phyloP scores from a whole-genome alignment of 2,888 invertebrate species.

The Cephus nigrinus region DNA sequence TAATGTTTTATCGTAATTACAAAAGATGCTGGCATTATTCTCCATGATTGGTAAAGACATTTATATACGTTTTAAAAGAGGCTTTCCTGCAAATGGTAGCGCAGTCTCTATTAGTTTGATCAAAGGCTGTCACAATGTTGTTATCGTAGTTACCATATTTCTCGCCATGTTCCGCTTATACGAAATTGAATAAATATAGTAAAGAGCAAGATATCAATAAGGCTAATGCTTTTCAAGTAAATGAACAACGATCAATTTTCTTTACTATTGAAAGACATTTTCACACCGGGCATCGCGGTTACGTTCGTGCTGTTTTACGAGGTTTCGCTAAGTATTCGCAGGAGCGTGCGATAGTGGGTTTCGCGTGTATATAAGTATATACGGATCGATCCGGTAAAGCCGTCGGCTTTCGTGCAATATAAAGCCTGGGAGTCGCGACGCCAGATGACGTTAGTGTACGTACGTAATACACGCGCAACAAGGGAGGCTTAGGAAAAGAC shows the following conservation, averaged over 20 bases:
- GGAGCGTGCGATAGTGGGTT: not conserved
- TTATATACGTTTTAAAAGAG: too few species aligned
- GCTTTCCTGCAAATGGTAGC: too few species aligned
- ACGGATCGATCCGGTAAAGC: not conserved
- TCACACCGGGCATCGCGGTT: not conserved
- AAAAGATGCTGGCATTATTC: too few species aligned
- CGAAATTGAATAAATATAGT: not conserved
- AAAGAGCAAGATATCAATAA: not conserved
- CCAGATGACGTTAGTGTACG: not conserved
- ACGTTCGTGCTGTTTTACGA: not conserved
- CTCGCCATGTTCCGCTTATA: not conserved
- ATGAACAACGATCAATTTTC: not conserved
- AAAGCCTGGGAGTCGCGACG: not conserved
- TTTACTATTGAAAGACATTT: not conserved
- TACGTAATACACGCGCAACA: conserved; percentile 7
- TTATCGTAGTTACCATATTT: too few species aligned
- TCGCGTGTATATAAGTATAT: not conserved
- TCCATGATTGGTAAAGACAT: too few species aligned
- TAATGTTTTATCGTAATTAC: too few species aligned
- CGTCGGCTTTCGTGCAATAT: not conserved
- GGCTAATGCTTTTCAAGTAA: not conserved
- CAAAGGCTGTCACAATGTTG: too few species aligned
- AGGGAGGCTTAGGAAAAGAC: conserved; percentile 11
- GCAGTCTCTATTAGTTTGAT: too few species aligned
- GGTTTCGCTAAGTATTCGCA: not conserved